Base-by-base conservation (phyloP, 1,140 invertebrate genomes). In the Dreissena rostriformis region DNA sequence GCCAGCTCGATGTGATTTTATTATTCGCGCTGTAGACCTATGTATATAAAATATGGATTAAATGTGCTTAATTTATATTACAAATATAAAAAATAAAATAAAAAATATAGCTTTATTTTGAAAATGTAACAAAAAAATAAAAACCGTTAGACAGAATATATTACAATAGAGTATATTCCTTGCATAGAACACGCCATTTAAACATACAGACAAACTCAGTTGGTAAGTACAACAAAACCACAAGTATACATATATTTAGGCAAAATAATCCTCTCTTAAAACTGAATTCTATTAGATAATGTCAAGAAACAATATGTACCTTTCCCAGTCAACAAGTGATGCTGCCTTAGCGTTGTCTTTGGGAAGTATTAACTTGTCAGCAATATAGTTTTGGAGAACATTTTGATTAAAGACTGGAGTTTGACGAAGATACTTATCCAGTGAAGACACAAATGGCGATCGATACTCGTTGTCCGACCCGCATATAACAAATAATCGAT, bases 401-500 rank as follows among this genome's bases (percentile, higher is more conserved):
- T 39, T 39, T 39, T 39, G 2, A 39, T 39, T 39, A 8, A 39
- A 39, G 39, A 39, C 8, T 39, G 39, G 39, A 39, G 39, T 39
- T 39, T 82, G 88, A 49, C 87, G 70, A 24, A 84, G 66, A 71
- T 87, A 88, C 22, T 86, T 86, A 39, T 90, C 88, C 22, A 91
- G 77, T 4, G 87, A 87, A 65, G 86, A 86, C n/a, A 90, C 88
- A 19, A 91, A 81, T 12, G 85, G 80, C 12, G 90, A 88, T 52
- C 80, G 79, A 51, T 88, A 87, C 53, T 91, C 89, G 67, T 86
- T 88, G 66, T 91, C 88, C 57, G 73, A 73, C 7, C 86, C 75
- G 77, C 91, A 91, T 19, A 91, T 79, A 0, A 91, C 81, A 26
- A 91, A 84, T n/a, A 91, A 66, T 22, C 81, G 57, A 71, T 85